Conservation (phyloP, 2,113 vertebrate genomes). For the Zosterops japonicus region DNA sequence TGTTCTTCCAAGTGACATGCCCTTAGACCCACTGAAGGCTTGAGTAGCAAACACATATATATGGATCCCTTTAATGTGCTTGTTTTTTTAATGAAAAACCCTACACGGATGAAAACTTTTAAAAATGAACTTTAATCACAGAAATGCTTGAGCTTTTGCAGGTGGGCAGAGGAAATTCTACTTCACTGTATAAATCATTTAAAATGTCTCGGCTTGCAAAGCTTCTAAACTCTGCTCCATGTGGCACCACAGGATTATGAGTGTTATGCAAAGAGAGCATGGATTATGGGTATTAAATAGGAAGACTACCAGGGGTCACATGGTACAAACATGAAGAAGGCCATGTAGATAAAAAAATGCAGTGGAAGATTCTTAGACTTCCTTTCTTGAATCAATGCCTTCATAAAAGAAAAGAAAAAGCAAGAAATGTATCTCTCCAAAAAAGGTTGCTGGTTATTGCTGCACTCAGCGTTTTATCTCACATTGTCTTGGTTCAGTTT, state of each 20-base stretch:
- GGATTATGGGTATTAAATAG: constrained; percentile 1
- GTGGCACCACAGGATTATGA: constrained; percentile 3
- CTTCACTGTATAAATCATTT: constrained; percentile 33
- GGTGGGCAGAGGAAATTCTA: constrained; percentile 45
- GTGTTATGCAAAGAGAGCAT: background rate
- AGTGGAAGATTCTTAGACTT: background rate
- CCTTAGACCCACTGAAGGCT: background rate
- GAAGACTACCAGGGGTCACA: background rate
- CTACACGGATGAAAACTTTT: constrained; percentile 3
- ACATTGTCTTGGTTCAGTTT: background rate
- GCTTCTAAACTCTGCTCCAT: background rate
- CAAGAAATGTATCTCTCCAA: background rate
- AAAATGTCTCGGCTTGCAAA: background rate
- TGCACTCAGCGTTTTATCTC: background rate
- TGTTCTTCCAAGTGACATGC: background rate
- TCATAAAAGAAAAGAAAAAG: background rate
- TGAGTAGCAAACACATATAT: background rate
- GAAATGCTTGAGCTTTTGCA: constrained; percentile 29
- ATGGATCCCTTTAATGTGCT: background rate
- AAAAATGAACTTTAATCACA: background rate
- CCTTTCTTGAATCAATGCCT: background rate
- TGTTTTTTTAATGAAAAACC: constrained; percentile 6
- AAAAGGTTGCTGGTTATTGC: background rate
- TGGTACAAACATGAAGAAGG: background rate
- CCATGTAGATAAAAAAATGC: background rate